Base-by-base conservation (phyloP, 2,888 invertebrate genomes). In the Eristalinus aeneus region DNA sequence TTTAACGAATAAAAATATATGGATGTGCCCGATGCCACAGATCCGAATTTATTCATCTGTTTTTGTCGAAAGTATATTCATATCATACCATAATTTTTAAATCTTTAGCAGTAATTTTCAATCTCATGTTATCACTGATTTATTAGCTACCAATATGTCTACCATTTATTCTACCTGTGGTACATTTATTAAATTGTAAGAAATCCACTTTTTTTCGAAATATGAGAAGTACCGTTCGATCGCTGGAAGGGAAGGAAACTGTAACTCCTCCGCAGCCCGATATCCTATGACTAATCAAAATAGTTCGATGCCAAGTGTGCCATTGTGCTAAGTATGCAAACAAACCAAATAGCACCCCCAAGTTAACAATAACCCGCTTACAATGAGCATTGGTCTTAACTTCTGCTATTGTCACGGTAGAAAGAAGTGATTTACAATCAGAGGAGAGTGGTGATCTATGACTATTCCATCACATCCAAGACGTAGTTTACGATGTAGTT, bases 381-480 rank as follows among this genome's bases (percentile, higher is more conserved):
- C 32, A 22, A 71, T 53, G 64, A 34, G 56, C 64, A 71, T 71
- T 63, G 23, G 39, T 80, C 71, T 84, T 72, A 75, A 84, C 80
- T 84, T 61, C 63, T 69, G 76, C 73, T 73, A 77, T 77, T 81
- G 85, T 81, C 81, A 80, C 80, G 85, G 77, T 81, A 63, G 73
- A 69, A 69, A 65, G 65, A 69, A 81, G 85, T 81, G 85, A 85
- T 77, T 81, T 73, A 69, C 76, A 85, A 85, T 85, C 81, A 81
- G 80, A 80, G 61, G 68, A 34, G 61, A 84, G 71, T 85, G 81
- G 85, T 81, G 85, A 81, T 81, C 76, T 81, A 81, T 85, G 73
- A 77, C 85, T 64, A 85, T 85, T 85, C 81, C 76, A 75, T 72
- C 75, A 68, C 77, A 63, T 74, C 56, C 73, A 79, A 54, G 67